A percentile compares a stretch with the other conserved stretches of the same genome.
phyloP scores from a whole-genome alignment of 2,888 invertebrate genomes.

The Geotrupes spiniger region DNA sequence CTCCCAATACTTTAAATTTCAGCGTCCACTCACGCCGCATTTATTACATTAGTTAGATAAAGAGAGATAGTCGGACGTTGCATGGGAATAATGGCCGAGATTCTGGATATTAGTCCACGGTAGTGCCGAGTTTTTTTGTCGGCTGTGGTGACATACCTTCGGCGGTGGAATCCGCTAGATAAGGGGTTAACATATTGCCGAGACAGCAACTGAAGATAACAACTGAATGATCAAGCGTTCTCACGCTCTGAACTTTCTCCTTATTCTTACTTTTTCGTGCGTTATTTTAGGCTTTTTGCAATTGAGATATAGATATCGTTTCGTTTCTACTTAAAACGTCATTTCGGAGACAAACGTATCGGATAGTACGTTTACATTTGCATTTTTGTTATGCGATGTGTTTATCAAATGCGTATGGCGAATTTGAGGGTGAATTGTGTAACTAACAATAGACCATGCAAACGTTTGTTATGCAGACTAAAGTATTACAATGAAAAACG shows the following conservation, averaged over 20 bases:
- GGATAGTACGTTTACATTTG: no score
- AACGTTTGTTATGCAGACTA: no score
- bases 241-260: constrained; percentile 38
- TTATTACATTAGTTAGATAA: not conserved
- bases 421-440: no score
- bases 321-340: no score
- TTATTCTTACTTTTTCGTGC: constrained; percentile 11
- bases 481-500: no score
- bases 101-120: constrained; percentile 41
- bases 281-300: constrained; percentile 17
- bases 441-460: no score
- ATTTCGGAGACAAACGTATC: no score
- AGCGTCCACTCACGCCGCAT: not conserved
- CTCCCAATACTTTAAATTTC: constrained; percentile 10
- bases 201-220: constrained; percentile 45
- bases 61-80: constrained; percentile 11
- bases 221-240: constrained; percentile 42
- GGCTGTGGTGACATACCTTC: constrained; percentile 48
- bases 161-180: constrained; percentile 46
- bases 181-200: constrained; percentile 50
- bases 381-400: no score
- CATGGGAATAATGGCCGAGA: constrained; percentile 23
- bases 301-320: constrained; percentile 2
- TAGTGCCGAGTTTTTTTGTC: constrained; percentile 45
- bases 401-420: no score